Evolutionary conservation across 2,797 vertebrate genomes (phyloP).

Genomic region (Kryptopterus vitreolus): DNA sequence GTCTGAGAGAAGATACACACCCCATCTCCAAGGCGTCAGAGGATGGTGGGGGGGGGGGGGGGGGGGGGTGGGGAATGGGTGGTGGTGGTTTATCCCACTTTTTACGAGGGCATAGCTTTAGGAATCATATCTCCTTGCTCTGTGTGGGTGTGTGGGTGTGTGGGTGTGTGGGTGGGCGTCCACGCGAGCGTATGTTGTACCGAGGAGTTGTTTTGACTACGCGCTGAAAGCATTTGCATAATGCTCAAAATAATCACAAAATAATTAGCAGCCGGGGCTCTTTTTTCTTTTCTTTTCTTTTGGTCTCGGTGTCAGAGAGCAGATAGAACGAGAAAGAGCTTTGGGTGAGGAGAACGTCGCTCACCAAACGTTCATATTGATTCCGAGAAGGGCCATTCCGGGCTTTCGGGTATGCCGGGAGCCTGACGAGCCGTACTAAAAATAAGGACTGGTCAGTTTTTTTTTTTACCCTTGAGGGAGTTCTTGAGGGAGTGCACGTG

Average conservation of each 20-base stretch:
- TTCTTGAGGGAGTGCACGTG: not conserved
- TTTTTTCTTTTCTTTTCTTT: conserved; percentile 21
- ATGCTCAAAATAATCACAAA: conserved; percentile 57
- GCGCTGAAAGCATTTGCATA: conserved; percentile 51
- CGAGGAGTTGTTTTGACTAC: conserved; percentile 51
- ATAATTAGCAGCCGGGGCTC: conserved; percentile 51
- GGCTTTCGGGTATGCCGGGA: not conserved
- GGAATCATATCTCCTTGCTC: conserved; percentile 41
- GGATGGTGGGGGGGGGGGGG: conserved; percentile 12
- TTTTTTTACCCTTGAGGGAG: not conserved
- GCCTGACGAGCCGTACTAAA: not conserved
- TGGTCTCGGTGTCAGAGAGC: conserved; percentile 23
- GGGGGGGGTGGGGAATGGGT: no score
- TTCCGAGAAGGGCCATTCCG: conserved; percentile 19
- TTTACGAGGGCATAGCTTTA: conserved; percentile 51
- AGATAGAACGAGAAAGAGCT: not conserved
- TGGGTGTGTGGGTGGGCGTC: conserved; percentile 39
- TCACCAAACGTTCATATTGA: conserved; percentile 28
- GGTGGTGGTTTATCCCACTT: conserved; percentile 48
- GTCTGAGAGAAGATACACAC: conserved; percentile 77
- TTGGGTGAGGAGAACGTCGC: conserved; percentile 11
- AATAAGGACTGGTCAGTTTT: conserved; percentile 20
- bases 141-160: conserved; percentile 32
- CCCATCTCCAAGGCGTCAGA: conserved; percentile 55
- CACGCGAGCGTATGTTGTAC: conserved; percentile 58